Base-by-base conservation (phyloP, 2,797 vertebrate species). In the Parauchenoglanis ngamensis region DNA sequence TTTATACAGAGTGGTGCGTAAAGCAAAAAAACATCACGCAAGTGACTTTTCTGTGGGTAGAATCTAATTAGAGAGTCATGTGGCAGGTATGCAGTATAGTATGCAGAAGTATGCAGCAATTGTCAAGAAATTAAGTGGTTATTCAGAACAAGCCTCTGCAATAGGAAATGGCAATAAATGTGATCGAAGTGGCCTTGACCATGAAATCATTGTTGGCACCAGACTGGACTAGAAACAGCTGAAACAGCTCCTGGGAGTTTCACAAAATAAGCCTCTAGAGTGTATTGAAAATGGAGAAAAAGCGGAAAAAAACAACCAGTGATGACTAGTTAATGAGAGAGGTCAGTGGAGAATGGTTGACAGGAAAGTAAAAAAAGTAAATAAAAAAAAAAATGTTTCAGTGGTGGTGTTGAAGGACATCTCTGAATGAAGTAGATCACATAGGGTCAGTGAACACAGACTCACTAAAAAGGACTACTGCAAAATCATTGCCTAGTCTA, bases 141-240 rank as follows among this genome's bases (percentile, higher is more conserved):
- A 28, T 46, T 81, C 15, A 49, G 44, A 81, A 28, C 57, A 40
- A 25, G 56, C 4, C 23, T 63, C 6, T 21, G 15, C 7, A 56
- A 7, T 28, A 78, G 0, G 49, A 52, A 31, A 75, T 49, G 1
- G 28, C 52, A 61, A 61, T 49, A 59, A 8, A 40, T 61, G 19
- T 80, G 79, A 65, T 46, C 19, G 21, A 59, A 65, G 79, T 65
- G 35, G 6, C 44, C 49, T 28, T 31, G 80, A 52, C 61, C 61
- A 67, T 81, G 59, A 82, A 82, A 49, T 49, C 13, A 81, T 63
- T 65, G 23, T 65, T 82, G 80, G 80, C 25, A 65, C 25, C 3
- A 67, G 15, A 65, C 80, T 21, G 25, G 44, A 65, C 25, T 49
- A 49, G 8, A 49, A 67, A 65, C 40, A 59, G 54, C 54, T 61